Evolutionary conservation across 2,113 vertebrate genomes (phyloP).

Genomic region (Capreolus pygargus): DNA sequence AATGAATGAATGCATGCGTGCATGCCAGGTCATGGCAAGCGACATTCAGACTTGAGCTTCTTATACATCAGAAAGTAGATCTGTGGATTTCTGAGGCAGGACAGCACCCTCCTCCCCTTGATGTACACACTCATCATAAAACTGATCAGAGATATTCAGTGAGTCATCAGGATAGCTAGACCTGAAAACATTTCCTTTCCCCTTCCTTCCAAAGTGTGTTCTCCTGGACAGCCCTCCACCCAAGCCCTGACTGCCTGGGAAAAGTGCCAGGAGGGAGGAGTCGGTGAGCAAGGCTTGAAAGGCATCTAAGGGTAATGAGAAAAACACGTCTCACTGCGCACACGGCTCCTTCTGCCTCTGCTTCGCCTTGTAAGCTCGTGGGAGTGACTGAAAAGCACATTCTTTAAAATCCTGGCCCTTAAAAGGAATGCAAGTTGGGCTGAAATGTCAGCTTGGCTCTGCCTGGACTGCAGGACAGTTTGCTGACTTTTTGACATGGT

Average conservation of each 20-base stretch:
- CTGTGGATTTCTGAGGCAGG: background rate
- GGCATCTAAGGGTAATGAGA: slow-evolving; percentile 73
- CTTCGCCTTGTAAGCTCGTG: slow-evolving; percentile 47
- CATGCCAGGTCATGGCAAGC: background rate
- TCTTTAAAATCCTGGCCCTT: slow-evolving; percentile 73
- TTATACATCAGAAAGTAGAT: background rate
- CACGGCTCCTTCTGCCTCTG: slow-evolving; percentile 33
- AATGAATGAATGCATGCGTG: background rate
- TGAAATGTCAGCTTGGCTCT: slow-evolving; percentile 64
- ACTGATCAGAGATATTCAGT: background rate
- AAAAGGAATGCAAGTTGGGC: slow-evolving; percentile 44
- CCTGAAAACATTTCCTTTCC: background rate
- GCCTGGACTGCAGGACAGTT: background rate
- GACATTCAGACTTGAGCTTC: background rate
- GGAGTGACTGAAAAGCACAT: slow-evolving; percentile 72
- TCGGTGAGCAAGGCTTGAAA: slow-evolving; percentile 35
- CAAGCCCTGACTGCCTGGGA: slow-evolving; percentile 51
- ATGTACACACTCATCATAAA: background rate
- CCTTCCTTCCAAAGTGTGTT: background rate
- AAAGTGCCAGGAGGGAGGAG: slow-evolving; percentile 39
- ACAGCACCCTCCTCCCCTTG: background rate
- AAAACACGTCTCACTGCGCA: slow-evolving; percentile 60
- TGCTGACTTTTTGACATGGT: slow-evolving; percentile 57
- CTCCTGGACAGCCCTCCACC: background rate
- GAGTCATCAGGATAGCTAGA: background rate